Evolutionary conservation across 2,888 invertebrate genomes (phyloP), one percentile per base, ranked within the genome.

Genomic region (Labia minor): DNA sequence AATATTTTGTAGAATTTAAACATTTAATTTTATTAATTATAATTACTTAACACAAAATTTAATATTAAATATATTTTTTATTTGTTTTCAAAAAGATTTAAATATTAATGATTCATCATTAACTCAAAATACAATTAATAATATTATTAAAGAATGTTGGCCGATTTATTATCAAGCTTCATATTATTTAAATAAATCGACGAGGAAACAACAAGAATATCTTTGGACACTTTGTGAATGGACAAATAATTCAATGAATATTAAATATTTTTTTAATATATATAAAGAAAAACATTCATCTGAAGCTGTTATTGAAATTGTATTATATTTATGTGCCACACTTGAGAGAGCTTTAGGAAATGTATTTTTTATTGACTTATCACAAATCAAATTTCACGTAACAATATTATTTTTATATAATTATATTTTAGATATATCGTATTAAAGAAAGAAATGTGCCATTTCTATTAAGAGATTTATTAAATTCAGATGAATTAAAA

Each of bases 401-500:
- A 64, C 4, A 19, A 21, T 1, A 61, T 2, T 11, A 37, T 61
- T 21, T 64, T 10, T 21, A 19, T n/a, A 61, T 65, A 1, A 20
- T 61, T 66, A 11, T 64, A 61, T 71, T 70, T 16, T 65, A 72
- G 72, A 62, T 71, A 11, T 70, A 67, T 21, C 65, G 69, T 10
- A 37, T 69, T 16, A 67, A 67, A 67, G 70, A 70, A 4, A 68
- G 68, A 62, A 70, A 69, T 62, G 71, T 73, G 67, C 81, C 81
- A 26, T 79, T 80, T 70, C 74, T 81, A 67, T 71, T 81, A 49
- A 77, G 78, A 70, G 81, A 81, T 72, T 72, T 82, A 16, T 72
- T 82, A 8, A 72, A 73, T 14, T 77, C 80, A 1, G 10, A 49
- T 11, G 77, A 79, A 69, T 69, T 81, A 3, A 63, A 65, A 4